Evolutionary conservation across 64 coral and sea anemone genomes (phyloP).

Genomic region (Pachyseris speciosa): DNA sequence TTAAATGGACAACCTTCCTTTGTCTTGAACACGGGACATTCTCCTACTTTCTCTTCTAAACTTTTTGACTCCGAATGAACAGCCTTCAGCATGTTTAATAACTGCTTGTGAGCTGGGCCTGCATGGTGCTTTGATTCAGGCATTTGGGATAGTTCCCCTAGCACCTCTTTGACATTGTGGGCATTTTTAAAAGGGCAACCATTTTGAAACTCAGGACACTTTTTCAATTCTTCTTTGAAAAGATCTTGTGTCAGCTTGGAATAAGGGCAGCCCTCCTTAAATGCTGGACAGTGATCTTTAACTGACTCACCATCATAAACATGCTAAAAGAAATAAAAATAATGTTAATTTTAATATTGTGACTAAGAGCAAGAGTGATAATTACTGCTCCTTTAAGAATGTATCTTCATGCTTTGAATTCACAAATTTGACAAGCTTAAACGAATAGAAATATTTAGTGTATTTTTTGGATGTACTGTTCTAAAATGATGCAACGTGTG

Average conservation of each 20-base stretch:
- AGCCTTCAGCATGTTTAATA: constrained; percentile 62
- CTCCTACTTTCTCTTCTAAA: constrained; percentile 69
- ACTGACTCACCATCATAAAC: constrained; percentile 31
- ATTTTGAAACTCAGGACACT: constrained; percentile 92
- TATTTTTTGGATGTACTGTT: no score
- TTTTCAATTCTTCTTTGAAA: constrained; percentile 70
- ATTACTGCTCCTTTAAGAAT: no score
- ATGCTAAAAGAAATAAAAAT: neutral
- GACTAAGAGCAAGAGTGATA: no score
- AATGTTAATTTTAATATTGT: no score
- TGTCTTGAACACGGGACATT: constrained; percentile 77
- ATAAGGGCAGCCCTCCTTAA: constrained; percentile 93
- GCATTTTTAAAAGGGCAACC: constrained; percentile 93
- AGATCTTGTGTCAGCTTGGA: constrained; percentile 66
- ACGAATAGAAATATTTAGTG: no score
- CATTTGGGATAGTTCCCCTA: constrained; percentile 75
- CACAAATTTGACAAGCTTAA: no score
- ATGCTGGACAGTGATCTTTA: constrained; percentile 87
- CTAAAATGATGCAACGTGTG: no score
- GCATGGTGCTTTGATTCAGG: constrained; percentile 73
- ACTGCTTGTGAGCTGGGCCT: constrained; percentile 62
- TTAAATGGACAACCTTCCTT: constrained; percentile 80
- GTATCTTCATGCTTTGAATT: no score
- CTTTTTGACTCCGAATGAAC: constrained; percentile 66
- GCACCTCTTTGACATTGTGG: constrained; percentile 62